These are phyloP conservation scores for Selene dorsalis DNA, from an alignment of 2,797 vertebrate species.

Conservation along the genomic window DNA sequence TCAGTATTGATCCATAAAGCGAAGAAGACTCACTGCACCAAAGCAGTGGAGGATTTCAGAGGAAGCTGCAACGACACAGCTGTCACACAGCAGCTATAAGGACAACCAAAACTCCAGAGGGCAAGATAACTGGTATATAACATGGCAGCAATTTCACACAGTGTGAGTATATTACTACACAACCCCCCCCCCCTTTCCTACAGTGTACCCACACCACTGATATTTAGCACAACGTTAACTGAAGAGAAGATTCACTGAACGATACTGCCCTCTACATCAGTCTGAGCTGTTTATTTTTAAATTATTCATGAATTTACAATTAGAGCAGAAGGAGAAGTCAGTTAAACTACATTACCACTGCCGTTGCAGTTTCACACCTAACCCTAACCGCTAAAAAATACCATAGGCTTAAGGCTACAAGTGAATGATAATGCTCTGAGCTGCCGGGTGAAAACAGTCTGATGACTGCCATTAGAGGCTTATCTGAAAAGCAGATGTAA, in stretches of 20 bases:
- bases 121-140: neutral
- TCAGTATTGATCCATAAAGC: constrained; percentile 81
- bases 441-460: neutral
- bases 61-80: constrained; percentile 37
- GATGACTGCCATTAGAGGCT: neutral
- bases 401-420: neutral
- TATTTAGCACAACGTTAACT: constrained; percentile 12
- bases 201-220: neutral
- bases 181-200: neutral
- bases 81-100: constrained; percentile 29
- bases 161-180: neutral
- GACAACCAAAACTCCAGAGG: constrained; percentile 23
- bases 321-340: neutral
- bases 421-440: neutral
- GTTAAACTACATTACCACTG: neutral
- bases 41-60: constrained; percentile 56
- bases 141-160: neutral
- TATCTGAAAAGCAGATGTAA: neutral
- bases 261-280: constrained; percentile 13
- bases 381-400: too few relatives aligned
- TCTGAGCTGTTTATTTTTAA: neutral
- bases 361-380: neutral
- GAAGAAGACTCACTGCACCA: constrained; percentile 65
- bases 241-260: constrained; percentile 21
- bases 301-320: constrained; percentile 7